Percentiles rank a stretch among this genome's conserved stretches.
These are phyloP conservation scores for Sebastes hubbsi DNA, from an alignment of 2,797 vertebrate species.

Conservation along the genomic window DNA sequence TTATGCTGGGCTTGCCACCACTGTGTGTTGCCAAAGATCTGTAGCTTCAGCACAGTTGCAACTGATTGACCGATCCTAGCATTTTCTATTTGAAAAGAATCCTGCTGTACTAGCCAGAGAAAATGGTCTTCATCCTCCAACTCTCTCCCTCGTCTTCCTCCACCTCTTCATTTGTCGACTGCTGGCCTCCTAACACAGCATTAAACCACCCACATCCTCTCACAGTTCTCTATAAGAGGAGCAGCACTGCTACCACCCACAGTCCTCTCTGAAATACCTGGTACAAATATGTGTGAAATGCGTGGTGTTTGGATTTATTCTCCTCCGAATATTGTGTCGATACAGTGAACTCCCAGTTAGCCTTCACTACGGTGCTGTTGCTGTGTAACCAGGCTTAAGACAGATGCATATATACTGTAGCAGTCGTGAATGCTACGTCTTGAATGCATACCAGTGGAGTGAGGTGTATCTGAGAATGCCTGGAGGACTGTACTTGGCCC, in stretches of 20 bases:
- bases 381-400: background rate
- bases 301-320: background rate
- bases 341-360: background rate
- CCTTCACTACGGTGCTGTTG: background rate
- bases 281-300: constrained; percentile 39
- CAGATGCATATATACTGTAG: constrained; percentile 24
- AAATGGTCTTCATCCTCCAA: constrained; percentile 68
- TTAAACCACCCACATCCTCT: constrained; percentile 71
- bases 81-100: constrained; percentile 14
- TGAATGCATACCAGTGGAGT: constrained; percentile 65
- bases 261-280: constrained; percentile 55
- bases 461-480: constrained; percentile 61
- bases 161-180: constrained; percentile 71
- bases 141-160: constrained; percentile 70
- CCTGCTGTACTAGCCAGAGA: constrained; percentile 23
- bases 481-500: constrained; percentile 49
- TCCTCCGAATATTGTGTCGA: background rate
- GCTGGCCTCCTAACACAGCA: constrained; percentile 56
- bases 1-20: background rate
- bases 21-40: background rate
- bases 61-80: background rate
- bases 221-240: constrained; percentile 46
- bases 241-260: constrained; percentile 61
- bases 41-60: background rate
- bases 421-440: constrained; percentile 17